phyloP scores from a whole-genome alignment of 2,888 invertebrate genomes.

The Lasioglossum villosulum region DNA sequence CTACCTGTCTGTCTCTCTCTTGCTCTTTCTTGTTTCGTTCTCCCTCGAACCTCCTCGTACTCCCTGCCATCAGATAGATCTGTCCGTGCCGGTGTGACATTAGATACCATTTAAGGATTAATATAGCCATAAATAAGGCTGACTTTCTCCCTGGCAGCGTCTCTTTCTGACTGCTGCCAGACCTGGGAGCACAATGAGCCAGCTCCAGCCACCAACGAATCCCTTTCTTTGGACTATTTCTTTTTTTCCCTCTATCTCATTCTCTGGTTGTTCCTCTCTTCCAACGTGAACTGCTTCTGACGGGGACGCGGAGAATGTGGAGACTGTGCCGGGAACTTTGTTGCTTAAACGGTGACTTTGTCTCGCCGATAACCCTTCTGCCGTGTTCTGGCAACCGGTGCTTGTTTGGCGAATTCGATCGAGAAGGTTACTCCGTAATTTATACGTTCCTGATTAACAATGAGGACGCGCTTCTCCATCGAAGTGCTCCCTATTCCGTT shows the following conservation, averaged over 20 bases:
- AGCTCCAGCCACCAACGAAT: conserved; percentile 59
- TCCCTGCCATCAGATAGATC: conserved; percentile 79
- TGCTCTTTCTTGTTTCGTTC: conserved; percentile 32
- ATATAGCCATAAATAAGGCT: conserved; percentile 84
- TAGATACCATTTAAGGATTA: conserved; percentile 85
- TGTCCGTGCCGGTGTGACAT: conserved; percentile 81
- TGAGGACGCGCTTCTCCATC: neutral
- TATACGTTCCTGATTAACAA: neutral
- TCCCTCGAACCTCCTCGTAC: conserved; percentile 36
- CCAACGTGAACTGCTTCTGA: neutral
- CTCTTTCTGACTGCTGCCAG: conserved; percentile 51
- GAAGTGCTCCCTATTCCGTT: neutral
- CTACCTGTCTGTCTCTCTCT: conserved; percentile 29
- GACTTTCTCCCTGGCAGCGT: conserved; percentile 54
- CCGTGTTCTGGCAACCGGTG: neutral
- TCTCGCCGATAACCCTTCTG: neutral
- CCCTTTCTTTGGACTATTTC: conserved; percentile 51
- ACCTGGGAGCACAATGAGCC: conserved; percentile 54
- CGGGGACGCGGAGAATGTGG: neutral
- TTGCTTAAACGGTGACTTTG: conserved; percentile 4
- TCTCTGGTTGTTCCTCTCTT: neutral
- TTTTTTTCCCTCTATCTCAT: neutral
- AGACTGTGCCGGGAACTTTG: neutral
- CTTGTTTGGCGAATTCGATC: neutral
- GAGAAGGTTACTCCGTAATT: neutral